These are phyloP conservation scores for Eleginops maclovinus DNA, from an alignment of 2,113 vertebrate genomes.

Conservation along the genomic window DNA sequence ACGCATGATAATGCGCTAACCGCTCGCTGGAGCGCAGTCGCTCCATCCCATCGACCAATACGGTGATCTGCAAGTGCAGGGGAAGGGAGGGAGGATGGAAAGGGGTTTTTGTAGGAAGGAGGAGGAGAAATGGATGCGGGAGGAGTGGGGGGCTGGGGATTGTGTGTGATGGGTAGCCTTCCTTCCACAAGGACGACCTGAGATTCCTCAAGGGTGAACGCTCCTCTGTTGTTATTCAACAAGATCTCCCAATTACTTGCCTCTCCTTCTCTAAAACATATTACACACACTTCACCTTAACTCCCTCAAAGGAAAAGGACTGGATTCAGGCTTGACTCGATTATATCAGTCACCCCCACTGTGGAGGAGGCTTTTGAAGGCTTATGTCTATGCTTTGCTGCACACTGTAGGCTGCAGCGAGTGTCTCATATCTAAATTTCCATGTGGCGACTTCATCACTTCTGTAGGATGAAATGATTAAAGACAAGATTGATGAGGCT, in stretches of 20 bases:
- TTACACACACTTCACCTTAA: conserved; percentile 56
- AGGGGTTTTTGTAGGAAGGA: conserved; percentile 26
- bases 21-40: conserved; percentile 54
- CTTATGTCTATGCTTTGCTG: conserved; percentile 28
- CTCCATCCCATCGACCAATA: conserved; percentile 69
- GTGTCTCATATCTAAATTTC: conserved; percentile 28
- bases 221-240: conserved; percentile 64
- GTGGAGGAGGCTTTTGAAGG: conserved; percentile 29
- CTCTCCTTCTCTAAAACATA: conserved; percentile 12
- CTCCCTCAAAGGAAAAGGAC: conserved; percentile 44
- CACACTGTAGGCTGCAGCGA: conserved; percentile 23
- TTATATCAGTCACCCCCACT: conserved; percentile 19
- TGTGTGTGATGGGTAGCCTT: conserved; percentile 51
- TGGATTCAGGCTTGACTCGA: conserved; percentile 28
- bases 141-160: not conserved
- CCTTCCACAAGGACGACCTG: conserved; percentile 80
- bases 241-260: conserved; percentile 62
- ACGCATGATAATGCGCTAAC: conserved; percentile 66
- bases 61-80: conserved; percentile 62
- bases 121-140: conserved; percentile 48
- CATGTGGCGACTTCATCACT: not conserved
- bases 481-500: conserved; percentile 46
- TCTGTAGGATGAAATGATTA: conserved; percentile 13
- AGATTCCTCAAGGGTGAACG: conserved; percentile 82
- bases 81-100: conserved; percentile 23